Percentiles rank a stretch among this genome's conserved stretches.
Evolutionary conservation across 1,140 invertebrate species (phyloP).

Genomic region (Leptestheria dahalacensis): DNA sequence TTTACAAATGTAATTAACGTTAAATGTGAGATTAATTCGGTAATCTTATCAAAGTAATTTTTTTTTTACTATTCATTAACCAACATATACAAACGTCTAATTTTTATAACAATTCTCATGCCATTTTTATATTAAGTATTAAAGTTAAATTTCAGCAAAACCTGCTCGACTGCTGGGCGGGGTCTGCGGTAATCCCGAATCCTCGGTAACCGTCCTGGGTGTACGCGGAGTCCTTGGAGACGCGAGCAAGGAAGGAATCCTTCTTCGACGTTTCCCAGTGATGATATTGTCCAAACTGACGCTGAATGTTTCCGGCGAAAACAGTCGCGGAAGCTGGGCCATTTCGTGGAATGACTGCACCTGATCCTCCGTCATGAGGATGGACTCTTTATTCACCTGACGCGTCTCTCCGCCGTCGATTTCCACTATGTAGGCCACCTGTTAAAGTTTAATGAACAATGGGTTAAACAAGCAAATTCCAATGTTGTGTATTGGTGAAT

Average conservation of each 20-base stretch:
- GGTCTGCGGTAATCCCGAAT: not conserved
- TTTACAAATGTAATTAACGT: no score
- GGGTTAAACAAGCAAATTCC: no score
- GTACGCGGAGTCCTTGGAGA: not conserved
- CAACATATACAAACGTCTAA: no score
- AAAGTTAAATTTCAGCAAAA: not conserved
- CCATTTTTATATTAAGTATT: no score
- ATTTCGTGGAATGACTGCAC: not conserved
- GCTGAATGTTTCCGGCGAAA: conserved; percentile 1
- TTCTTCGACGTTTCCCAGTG: not conserved
- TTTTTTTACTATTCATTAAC: no score
- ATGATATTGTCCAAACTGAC: conserved; percentile 8
- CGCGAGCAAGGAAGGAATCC: not conserved
- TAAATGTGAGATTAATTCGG: no score
- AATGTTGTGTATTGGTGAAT: no score
- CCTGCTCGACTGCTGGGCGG: not conserved
- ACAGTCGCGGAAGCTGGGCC: not conserved
- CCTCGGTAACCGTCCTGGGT: not conserved
- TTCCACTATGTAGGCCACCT: conserved; percentile 1
- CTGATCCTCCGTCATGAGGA: not conserved
- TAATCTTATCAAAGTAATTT: no score
- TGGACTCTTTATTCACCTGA: not conserved
- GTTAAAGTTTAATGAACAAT: no score
- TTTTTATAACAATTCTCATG: no score
- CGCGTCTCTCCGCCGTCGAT: conserved; percentile 1